A percentile compares a stretch with the other conserved stretches of the same genome.
Evolutionary conservation across 1,140 invertebrate species (phyloP).

Genomic region (Drosophila grimshawi): DNA sequence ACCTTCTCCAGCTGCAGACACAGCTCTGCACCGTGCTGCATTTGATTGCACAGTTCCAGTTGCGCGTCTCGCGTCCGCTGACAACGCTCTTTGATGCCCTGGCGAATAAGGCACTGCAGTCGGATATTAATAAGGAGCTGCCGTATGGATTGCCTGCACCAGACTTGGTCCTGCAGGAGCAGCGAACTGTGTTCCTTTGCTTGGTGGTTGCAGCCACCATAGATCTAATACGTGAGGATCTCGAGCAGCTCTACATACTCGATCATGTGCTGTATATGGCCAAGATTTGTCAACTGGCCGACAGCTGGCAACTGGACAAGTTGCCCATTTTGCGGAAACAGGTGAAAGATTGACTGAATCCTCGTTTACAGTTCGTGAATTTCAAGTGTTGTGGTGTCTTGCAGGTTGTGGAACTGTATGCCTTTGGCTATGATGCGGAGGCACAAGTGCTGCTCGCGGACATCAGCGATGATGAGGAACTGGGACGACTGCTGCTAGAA

Average conservation of each 20-base stretch:
- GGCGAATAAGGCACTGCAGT: constrained; percentile 86
- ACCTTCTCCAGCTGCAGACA: constrained; percentile 91
- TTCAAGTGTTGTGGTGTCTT: constrained; percentile 5
- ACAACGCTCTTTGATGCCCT: constrained; percentile 90
- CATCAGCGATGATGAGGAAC: constrained; percentile 87
- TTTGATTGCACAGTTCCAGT: constrained; percentile 91
- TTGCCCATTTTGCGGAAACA: constrained; percentile 85
- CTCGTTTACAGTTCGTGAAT: not conserved
- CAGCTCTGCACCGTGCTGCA: constrained; percentile 91
- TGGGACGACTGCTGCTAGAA: constrained; percentile 88
- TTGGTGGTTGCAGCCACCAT: constrained; percentile 88
- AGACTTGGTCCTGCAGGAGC: constrained; percentile 85
- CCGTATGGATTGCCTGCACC: constrained; percentile 82
- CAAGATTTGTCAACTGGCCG: constrained; percentile 89
- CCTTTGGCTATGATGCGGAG: constrained; percentile 90
- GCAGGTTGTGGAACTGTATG: constrained; percentile 90
- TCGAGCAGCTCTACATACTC: constrained; percentile 85
- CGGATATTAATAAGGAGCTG: constrained; percentile 85
- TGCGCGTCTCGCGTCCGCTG: constrained; percentile 90
- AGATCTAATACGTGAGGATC: constrained; percentile 86
- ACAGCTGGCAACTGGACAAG: constrained; percentile 91
- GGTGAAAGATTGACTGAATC: constrained; percentile 77
- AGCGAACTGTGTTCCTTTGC: constrained; percentile 87
- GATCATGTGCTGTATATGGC: constrained; percentile 89
- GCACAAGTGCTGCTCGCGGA: constrained; percentile 90